Conservation (phyloP, 2,888 invertebrate species). For the Plebejus melissa region DNA sequence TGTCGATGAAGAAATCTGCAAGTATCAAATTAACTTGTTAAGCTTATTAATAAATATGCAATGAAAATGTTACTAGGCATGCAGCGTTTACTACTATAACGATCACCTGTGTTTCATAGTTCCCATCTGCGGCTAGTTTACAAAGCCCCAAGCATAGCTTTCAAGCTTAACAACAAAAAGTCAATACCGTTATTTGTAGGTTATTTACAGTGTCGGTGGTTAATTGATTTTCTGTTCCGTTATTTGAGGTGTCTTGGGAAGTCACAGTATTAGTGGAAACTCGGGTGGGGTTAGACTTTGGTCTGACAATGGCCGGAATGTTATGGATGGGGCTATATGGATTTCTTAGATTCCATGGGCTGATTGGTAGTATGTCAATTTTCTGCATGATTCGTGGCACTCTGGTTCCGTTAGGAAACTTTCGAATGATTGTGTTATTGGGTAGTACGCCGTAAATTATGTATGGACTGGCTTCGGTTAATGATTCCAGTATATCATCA, state of each 20-base stretch:
- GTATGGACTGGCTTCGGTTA: conserved; percentile 85
- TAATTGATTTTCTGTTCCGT: conserved; percentile 76
- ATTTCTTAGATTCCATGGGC: conserved; percentile 79
- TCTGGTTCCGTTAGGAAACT: conserved; percentile 88
- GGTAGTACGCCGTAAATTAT: conserved; percentile 87
- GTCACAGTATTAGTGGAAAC: conserved; percentile 84
- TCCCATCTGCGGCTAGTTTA: conserved; percentile 44
- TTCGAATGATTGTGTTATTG: conserved; percentile 88
- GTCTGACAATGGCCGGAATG: conserved; percentile 77
- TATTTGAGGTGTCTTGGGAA: conserved; percentile 77
- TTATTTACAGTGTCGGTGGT: conserved; percentile 78
- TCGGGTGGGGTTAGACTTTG: conserved; percentile 79
- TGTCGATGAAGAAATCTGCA: conserved; percentile 75
- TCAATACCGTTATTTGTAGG: conserved; percentile 75
- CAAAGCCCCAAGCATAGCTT: conserved; percentile 68
- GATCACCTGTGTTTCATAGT: conserved; percentile 44
- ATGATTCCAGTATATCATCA: conserved; percentile 81
- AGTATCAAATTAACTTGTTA: conserved; percentile 73
- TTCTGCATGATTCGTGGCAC: conserved; percentile 82
- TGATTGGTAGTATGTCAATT: conserved; percentile 80
- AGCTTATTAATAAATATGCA: conserved; percentile 52
- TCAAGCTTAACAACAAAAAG: conserved; percentile 74
- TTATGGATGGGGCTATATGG: conserved; percentile 81
- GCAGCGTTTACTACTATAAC: conserved; percentile 54
- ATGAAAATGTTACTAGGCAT: conserved; percentile 57